Conservation (phyloP, 2,113 vertebrate genomes). For the Heptranchias perlo region DNA sequence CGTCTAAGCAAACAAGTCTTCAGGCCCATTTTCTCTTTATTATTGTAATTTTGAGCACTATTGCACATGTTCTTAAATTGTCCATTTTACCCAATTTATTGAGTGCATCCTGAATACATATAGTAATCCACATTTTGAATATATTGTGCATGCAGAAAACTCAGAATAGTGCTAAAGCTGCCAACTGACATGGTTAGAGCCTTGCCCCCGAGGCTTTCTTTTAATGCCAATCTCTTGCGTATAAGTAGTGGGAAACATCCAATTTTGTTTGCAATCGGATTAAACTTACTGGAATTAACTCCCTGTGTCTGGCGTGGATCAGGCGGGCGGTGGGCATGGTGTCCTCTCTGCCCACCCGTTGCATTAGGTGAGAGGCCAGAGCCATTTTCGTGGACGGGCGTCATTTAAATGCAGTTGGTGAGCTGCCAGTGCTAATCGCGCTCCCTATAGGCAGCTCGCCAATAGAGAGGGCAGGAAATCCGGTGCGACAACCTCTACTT, state of each 20-base stretch:
- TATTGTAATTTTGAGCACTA: not conserved
- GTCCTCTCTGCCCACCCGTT: no score
- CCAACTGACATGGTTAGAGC: not conserved
- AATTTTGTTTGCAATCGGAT: no score
- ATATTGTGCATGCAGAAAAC: not conserved
- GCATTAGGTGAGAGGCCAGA: not conserved
- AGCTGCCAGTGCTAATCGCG: no score
- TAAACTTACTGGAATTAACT: not conserved
- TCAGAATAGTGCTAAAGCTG: not conserved
- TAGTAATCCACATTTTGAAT: not conserved
- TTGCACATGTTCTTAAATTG: not conserved
- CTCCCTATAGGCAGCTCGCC: no score
- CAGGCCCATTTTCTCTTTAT: not conserved
- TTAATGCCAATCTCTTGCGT: not conserved
- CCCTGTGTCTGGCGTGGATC: not conserved
- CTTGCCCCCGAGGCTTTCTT: not conserved
- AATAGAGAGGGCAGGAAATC: no score
- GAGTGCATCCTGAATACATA: not conserved
- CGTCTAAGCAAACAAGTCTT: not conserved
- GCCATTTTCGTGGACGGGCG: not conserved
- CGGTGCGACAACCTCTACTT: no score
- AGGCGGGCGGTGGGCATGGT: not conserved
- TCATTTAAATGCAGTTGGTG: not conserved
- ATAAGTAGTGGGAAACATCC: not conserved
- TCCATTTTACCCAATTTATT: not conserved